Conservation (phyloP, 2,113 vertebrate species). For the Oryzias curvinotus region DNA sequence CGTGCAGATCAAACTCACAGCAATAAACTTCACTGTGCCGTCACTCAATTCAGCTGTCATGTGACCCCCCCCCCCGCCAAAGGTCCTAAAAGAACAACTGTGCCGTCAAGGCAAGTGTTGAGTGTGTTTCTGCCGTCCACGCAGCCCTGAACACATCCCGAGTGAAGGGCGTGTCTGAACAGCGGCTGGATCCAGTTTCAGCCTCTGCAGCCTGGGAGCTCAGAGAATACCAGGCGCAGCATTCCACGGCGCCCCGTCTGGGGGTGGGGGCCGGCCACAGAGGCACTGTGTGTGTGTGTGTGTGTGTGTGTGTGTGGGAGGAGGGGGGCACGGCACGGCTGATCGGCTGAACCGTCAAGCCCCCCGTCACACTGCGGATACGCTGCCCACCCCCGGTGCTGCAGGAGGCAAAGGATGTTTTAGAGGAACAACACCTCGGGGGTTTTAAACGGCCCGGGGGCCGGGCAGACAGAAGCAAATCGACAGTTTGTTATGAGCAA, state of each 20-base stretch:
- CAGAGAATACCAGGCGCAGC: conserved; percentile 69
- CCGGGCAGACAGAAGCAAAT: too few relatives aligned
- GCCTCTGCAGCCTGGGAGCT: conserved; percentile 46
- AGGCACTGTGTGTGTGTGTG: conserved; percentile 47
- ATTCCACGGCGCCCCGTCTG: conserved; percentile 64
- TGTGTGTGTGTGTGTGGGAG: neutral
- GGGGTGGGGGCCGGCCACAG: conserved; percentile 49
- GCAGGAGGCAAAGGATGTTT: conserved; percentile 26
- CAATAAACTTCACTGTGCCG: too few relatives aligned
- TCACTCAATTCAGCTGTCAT: too few relatives aligned
- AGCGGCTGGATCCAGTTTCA: conserved; percentile 68
- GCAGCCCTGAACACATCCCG: conserved; percentile 50
- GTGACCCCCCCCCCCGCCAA: too few relatives aligned
- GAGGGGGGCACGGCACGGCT: too few relatives aligned
- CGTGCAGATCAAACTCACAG: too few relatives aligned
- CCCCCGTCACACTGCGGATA: conserved; percentile 26
- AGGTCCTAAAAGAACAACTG: neutral
- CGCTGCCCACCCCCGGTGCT: conserved; percentile 30
- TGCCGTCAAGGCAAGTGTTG: conserved; percentile 1
- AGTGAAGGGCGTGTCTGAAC: conserved; percentile 63
- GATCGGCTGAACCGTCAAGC: conserved; percentile 36
- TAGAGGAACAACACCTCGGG: conserved; percentile 11
- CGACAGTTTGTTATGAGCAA: too few relatives aligned
- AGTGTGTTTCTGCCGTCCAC: conserved; percentile 52
- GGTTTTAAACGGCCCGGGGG: neutral